Conservation (phyloP, 2,797 vertebrate genomes). For the Pangasius sanitwongsei region DNA sequence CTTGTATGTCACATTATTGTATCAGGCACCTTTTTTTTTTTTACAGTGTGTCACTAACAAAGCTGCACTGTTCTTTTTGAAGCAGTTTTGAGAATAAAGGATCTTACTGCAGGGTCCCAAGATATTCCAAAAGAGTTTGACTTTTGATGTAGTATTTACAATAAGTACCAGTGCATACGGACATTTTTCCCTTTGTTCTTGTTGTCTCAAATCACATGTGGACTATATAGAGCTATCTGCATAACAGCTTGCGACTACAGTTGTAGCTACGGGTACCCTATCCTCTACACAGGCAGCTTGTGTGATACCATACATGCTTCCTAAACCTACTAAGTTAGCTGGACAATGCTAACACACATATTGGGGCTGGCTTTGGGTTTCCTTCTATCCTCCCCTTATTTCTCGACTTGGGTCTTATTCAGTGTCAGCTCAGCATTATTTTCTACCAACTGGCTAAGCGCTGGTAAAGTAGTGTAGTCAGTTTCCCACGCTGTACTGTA, state of each 20-base stretch:
- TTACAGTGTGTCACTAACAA: not conserved
- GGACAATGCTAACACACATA: not conserved
- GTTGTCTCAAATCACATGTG: not conserved
- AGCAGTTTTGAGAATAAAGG: not conserved
- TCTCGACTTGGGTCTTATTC: not conserved
- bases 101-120: not conserved
- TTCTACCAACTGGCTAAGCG: not conserved
- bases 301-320: not conserved
- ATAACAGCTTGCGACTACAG: not conserved
- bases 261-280: not conserved
- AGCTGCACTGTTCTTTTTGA: not conserved
- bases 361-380: not conserved
- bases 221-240: not conserved
- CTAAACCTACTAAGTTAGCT: not conserved
- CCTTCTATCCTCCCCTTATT: not conserved
- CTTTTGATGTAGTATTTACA: not conserved
- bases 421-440: not conserved
- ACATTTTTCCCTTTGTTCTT: not conserved
- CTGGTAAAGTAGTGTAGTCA: not conserved
- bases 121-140: not conserved
- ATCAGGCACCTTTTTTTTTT: conserved; percentile 28
- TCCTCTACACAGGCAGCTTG: not conserved
- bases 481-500: not conserved
- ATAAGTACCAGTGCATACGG: not conserved
- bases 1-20: not conserved